Percentiles rank a stretch among this genome's conserved stretches.
phyloP scores from a whole-genome alignment of 2,797 vertebrate genomes.

The Amphiprion clarkii region DNA sequence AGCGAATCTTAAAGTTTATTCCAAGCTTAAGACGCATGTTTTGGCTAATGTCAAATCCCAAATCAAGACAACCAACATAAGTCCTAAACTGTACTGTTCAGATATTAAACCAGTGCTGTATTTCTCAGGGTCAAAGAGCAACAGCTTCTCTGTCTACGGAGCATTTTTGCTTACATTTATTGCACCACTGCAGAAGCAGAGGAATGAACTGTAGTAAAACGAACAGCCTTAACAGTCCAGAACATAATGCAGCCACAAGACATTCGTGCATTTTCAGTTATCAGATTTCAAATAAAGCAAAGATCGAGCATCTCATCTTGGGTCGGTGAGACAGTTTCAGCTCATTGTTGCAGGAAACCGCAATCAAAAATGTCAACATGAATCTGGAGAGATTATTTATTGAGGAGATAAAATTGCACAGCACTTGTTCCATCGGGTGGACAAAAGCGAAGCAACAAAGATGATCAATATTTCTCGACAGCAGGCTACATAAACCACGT shows the following conservation, averaged over 20 bases:
- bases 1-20: neutral
- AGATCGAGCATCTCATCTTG: neutral
- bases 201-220: neutral
- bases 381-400: neutral
- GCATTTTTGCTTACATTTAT: too few species aligned
- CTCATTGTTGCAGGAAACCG: neutral
- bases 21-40: neutral
- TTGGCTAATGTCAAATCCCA: too few species aligned
- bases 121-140: too few species aligned
- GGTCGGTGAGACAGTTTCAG: neutral
- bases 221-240: neutral
- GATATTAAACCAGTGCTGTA: too few species aligned
- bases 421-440: neutral
- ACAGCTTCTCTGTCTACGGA: too few species aligned
- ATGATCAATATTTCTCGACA: neutral
- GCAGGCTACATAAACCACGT: neutral
- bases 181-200: neutral
- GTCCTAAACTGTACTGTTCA: too few species aligned
- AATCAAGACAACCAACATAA: too few species aligned
- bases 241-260: neutral
- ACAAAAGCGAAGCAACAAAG: neutral
- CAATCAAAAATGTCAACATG: neutral
- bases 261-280: constrained; percentile 10
- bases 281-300: neutral
- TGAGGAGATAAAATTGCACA: neutral